Evolutionary conservation across 2,113 vertebrate species (phyloP).

Genomic region (Malurus melanocephalus): DNA sequence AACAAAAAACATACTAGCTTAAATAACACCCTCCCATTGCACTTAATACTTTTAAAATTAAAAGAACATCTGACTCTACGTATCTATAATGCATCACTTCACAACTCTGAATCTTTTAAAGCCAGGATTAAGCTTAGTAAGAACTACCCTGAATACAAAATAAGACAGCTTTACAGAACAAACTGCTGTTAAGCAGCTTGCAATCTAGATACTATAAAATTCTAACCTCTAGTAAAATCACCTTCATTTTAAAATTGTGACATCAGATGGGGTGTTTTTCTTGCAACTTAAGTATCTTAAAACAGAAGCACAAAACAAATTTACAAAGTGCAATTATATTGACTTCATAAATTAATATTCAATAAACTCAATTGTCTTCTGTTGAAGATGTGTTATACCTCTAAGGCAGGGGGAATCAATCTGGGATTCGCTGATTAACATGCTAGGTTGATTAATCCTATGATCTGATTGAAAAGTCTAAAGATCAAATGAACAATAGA

Average conservation of each 20-base stretch:
- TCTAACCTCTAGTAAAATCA: slow-evolving; percentile 16
- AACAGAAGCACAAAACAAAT: slow-evolving; percentile 29
- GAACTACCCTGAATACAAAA: slow-evolving; percentile 36
- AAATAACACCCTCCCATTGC: not conserved
- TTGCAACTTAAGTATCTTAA: not conserved
- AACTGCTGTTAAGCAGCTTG: slow-evolving; percentile 10
- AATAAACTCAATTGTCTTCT: slow-evolving; percentile 35
- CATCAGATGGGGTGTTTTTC: not conserved
- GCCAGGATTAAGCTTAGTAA: slow-evolving; percentile 44
- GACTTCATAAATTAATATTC: slow-evolving; percentile 45
- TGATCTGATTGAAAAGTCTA: slow-evolving; percentile 47
- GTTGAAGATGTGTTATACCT: not conserved
- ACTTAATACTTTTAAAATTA: slow-evolving; percentile 50
- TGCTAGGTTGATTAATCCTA: slow-evolving; percentile 61
- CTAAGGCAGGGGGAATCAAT: slow-evolving; percentile 7
- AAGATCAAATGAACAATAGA: slow-evolving; percentile 51
- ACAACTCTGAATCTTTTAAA: slow-evolving; percentile 43
- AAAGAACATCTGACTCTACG: not conserved
- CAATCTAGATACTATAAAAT: not conserved
- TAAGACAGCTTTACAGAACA: slow-evolving; percentile 28
- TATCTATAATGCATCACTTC: slow-evolving; percentile 43
- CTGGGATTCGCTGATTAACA: slow-evolving; percentile 44
- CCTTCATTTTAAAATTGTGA: not conserved
- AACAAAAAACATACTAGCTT: slow-evolving; percentile 32
- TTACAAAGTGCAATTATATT: slow-evolving; percentile 24